phyloP scores from a whole-genome alignment of 2,797 vertebrate species.

The Toxotes lorentzi region DNA sequence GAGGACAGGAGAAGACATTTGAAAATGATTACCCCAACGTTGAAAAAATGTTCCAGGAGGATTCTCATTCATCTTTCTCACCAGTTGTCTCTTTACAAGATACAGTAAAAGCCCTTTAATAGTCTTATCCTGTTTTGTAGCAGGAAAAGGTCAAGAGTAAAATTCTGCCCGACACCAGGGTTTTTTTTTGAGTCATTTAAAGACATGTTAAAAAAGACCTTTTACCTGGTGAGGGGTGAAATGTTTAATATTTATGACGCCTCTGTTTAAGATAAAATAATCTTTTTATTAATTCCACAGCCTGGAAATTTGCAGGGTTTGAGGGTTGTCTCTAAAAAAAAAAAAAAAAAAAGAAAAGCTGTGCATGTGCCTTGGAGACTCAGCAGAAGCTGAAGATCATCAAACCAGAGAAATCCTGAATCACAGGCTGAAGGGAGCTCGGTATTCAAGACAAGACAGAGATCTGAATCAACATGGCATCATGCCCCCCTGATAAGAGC shows the following conservation, averaged over 20 bases:
- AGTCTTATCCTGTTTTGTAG: conserved; percentile 43
- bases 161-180: conserved; percentile 51
- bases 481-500: background rate
- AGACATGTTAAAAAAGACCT: conserved; percentile 65
- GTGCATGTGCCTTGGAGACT: conserved; percentile 25
- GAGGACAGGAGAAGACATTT: conserved; percentile 27
- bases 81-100: conserved; percentile 44
- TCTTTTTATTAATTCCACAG: too few relatives aligned
- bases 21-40: conserved; percentile 33
- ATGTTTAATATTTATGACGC: conserved; percentile 59
- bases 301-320: too few relatives aligned
- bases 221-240: conserved; percentile 47
- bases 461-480: background rate
- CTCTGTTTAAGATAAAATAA: conserved; percentile 8
- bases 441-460: background rate
- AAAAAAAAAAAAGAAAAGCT: conserved; percentile 21
- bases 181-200: conserved; percentile 64
- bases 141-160: conserved; percentile 60
- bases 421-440: conserved; percentile 7
- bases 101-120: conserved; percentile 64
- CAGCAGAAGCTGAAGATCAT: conserved; percentile 29
- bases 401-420: conserved; percentile 15
- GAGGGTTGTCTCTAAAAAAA: conserved; percentile 29
- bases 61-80: conserved; percentile 24
- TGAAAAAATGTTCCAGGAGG: conserved; percentile 44